phyloP scores from a whole-genome alignment of 2,888 invertebrate genomes.

The Aphidoletes aphidimyza region DNA sequence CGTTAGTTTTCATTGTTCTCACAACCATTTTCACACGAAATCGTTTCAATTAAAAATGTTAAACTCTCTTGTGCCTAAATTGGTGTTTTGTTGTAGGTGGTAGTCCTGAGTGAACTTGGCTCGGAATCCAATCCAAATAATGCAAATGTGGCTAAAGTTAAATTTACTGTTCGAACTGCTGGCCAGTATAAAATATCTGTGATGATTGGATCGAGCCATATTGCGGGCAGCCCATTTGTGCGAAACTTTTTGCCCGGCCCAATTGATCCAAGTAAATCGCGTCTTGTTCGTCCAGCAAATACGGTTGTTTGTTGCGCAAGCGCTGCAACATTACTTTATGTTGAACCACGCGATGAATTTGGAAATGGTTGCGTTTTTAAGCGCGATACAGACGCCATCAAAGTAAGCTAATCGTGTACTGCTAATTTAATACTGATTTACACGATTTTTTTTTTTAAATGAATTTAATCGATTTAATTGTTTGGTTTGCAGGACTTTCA shows the following conservation, averaged over 20 bases:
- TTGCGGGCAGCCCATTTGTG: slow-evolving; percentile 87
- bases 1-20: background rate
- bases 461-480: background rate
- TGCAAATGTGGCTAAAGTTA: slow-evolving; percentile 87
- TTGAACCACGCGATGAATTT: slow-evolving; percentile 92
- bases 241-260: slow-evolving; percentile 85
- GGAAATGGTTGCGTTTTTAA: slow-evolving; percentile 82
- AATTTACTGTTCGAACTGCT: slow-evolving; percentile 91
- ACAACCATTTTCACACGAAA: slow-evolving; percentile 41
- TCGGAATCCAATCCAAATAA: slow-evolving; percentile 86
- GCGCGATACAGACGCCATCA: slow-evolving; percentile 71
- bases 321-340: slow-evolving; percentile 79
- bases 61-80: background rate
- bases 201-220: slow-evolving; percentile 82
- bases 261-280: slow-evolving; percentile 84
- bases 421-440: too few relatives aligned
- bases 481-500: slow-evolving; percentile 70
- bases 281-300: slow-evolving; percentile 84
- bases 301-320: slow-evolving; percentile 86
- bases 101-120: slow-evolving; percentile 87
- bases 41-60: slow-evolving; percentile 21
- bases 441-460: background rate
- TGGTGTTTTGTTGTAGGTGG: slow-evolving; percentile 69
- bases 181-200: slow-evolving; percentile 89
- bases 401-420: too few relatives aligned